These are phyloP conservation scores for Drosophila parvula DNA, from an alignment of 1,140 invertebrate species.

Conservation along the genomic window DNA sequence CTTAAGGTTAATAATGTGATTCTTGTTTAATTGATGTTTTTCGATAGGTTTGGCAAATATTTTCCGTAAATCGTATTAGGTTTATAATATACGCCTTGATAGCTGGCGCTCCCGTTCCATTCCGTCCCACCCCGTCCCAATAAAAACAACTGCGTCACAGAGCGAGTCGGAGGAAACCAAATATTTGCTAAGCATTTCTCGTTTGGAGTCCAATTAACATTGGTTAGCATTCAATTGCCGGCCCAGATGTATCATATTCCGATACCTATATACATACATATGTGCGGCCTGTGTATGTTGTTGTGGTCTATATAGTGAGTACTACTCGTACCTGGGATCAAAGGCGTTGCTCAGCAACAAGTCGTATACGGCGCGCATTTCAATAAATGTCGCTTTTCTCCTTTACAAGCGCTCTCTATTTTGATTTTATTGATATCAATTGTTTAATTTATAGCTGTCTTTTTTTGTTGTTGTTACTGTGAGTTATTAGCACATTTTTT, in stretches of 20 bases:
- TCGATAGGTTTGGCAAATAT: slow-evolving; percentile 31
- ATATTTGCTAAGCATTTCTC: slow-evolving; percentile 42
- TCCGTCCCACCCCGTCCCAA: background rate
- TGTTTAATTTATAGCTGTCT: slow-evolving; percentile 37
- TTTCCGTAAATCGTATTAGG: slow-evolving; percentile 3
- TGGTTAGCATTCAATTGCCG: slow-evolving; percentile 46
- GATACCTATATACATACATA: background rate
- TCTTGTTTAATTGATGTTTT: slow-evolving; percentile 3
- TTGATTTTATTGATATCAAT: slow-evolving; percentile 66
- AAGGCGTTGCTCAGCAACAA: slow-evolving; percentile 68
- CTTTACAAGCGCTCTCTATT: slow-evolving; percentile 16
- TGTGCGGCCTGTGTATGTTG: background rate
- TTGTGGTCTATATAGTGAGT: slow-evolving; percentile 12
- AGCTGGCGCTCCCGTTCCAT: background rate
- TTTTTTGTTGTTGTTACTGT: background rate
- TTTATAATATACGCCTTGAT: slow-evolving; percentile 35
- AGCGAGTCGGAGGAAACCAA: slow-evolving; percentile 25
- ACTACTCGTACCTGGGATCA: slow-evolving; percentile 63
- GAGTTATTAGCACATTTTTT: slow-evolving; percentile 39
- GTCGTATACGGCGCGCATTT: slow-evolving; percentile 65
- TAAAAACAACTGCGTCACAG: slow-evolving; percentile 40
- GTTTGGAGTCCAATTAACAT: slow-evolving; percentile 53
- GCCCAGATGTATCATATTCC: slow-evolving; percentile 33
- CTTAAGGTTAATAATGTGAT: background rate
- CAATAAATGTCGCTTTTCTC: slow-evolving; percentile 13